Evolutionary conservation across 2,113 vertebrate genomes (phyloP).

Genomic region (Aegypius monachus): DNA sequence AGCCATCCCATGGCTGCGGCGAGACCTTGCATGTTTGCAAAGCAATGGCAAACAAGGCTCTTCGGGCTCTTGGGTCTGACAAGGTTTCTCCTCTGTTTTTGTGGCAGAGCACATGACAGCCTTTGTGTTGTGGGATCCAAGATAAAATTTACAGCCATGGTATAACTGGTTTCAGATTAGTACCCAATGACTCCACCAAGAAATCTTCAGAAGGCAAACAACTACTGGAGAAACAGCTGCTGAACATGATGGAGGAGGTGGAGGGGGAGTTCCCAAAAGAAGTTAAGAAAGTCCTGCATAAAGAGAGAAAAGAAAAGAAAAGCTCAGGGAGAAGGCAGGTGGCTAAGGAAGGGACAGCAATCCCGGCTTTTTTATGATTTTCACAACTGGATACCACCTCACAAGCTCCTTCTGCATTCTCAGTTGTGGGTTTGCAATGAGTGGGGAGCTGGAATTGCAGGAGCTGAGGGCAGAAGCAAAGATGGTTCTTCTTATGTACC

Average conservation of each 20-base stretch:
- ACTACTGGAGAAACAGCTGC: background rate
- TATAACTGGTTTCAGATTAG: background rate
- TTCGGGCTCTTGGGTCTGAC: background rate
- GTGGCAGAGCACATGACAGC: background rate
- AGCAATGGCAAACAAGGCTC: background rate
- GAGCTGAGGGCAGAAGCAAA: background rate
- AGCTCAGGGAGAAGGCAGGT: background rate
- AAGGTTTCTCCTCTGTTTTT: background rate
- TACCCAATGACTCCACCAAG: background rate
- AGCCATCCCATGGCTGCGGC: rapidly evolving
- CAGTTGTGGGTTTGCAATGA: background rate
- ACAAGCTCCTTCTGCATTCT: background rate
- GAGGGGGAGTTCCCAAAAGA: background rate
- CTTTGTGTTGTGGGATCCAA: background rate
- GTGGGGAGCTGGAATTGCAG: background rate
- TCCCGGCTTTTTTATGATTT: background rate
- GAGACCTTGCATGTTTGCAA: background rate
- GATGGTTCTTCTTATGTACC: background rate
- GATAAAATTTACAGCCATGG: background rate
- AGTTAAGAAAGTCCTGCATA: background rate
- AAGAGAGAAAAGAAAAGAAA: background rate
- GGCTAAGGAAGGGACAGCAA: background rate
- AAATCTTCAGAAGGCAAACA: background rate
- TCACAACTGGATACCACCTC: background rate
- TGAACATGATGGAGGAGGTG: background rate